Evolutionary conservation across 2,888 invertebrate species (phyloP), one percentile per base, ranked within the genome.

Genomic region (Drosophila dives): DNA sequence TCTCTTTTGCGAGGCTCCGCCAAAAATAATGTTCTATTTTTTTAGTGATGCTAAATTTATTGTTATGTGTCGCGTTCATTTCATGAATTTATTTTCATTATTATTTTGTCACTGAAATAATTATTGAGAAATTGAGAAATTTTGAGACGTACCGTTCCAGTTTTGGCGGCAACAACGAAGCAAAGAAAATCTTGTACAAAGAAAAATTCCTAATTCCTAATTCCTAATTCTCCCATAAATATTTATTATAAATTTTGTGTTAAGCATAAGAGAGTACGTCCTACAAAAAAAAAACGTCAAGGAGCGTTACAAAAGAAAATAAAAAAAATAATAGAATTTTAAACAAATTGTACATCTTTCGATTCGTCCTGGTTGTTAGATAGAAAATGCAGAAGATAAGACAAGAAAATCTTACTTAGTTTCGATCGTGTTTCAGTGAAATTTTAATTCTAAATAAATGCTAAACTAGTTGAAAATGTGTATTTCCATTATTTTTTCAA

Each of bases 61-160:
- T 88, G 69, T 81, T 83, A 78, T 74, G 70, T 69, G 67, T 71
- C 42, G 54, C 54, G 54, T 64, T 80, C 60, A 64, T 50, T 73
- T 74, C 38, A 70, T 77, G 81, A 75, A 71, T 77, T 89, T 87
- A 79, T 81, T 90, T 88, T 82, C 92, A 89, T 81, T 84, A 70
- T 92, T 92, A 90, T 91, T 91, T 91, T 85, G 61, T 59, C 67
- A 66, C 65, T 68, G 75, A 90, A 91, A 91, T 91, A 90, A 91
- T 90, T 85, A 55, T 88, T 91, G 87, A 80, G 77, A 70, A 90
- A 78, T 80, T 70, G 86, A 80, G 77, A 70, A 90, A 80, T 80
- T 69, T 81, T 72, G 70, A 64, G 69, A 64, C 73, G 74, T 67
- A 56, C 66, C 61, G 42, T 54, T 38, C 36, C 29, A 26, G 45